These are phyloP conservation scores for Platyrinchus mystaceus DNA, from an alignment of 2,797 vertebrate species.

Conservation along the genomic window DNA sequence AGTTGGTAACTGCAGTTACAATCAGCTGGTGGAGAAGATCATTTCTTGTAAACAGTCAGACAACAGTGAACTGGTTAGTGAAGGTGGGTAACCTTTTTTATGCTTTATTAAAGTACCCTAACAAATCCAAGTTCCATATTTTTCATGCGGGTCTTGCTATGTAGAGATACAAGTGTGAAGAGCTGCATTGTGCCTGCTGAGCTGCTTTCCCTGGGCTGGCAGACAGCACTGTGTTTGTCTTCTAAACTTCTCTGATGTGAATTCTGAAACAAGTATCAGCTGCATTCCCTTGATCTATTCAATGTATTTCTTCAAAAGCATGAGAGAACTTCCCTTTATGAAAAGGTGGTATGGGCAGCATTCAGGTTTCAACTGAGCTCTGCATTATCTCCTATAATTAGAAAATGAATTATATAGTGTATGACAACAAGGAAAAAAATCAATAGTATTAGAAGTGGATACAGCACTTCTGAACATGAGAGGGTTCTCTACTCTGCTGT, in stretches of 20 bases:
- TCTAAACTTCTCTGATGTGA: neutral
- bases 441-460: neutral
- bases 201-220: neutral
- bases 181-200: neutral
- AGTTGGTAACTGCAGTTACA: conserved; percentile 98
- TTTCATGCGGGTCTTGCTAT: neutral
- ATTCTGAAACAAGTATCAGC: neutral
- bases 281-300: neutral
- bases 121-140: neutral
- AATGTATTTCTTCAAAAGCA: neutral
- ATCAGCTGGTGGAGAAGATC: conserved; percentile 99
- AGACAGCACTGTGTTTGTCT: neutral
- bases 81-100: conserved; percentile 81
- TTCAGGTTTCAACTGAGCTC: neutral
- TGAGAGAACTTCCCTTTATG: neutral
- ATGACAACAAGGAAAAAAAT: neutral
- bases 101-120: neutral
- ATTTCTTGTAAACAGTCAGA: conserved; percentile 98
- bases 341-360: neutral
- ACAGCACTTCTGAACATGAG: neutral
- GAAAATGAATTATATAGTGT: neutral
- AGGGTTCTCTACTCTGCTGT: neutral
- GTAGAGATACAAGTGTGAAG: neutral
- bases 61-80: conserved; percentile 92
- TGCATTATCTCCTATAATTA: neutral